Percentiles rank a stretch among this genome's conserved stretches.
These are phyloP conservation scores for Nyleta sp. DNA, from an alignment of 2,888 invertebrate genomes.

Conservation along the genomic window DNA sequence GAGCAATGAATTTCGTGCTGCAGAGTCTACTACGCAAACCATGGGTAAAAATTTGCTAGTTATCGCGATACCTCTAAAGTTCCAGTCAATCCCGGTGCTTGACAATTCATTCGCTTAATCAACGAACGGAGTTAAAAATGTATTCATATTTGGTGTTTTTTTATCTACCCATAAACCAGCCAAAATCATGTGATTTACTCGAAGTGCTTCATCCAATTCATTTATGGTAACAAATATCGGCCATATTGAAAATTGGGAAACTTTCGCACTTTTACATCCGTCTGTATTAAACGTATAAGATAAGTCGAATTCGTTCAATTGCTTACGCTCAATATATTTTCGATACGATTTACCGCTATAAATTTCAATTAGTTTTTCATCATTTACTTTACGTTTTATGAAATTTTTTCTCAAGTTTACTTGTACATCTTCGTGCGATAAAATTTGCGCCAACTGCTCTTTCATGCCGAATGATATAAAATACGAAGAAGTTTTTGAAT, in stretches of 20 bases:
- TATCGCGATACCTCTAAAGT: slow-evolving; percentile 16
- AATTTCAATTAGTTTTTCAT: slow-evolving; percentile 8
- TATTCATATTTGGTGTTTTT: slow-evolving; percentile 51
- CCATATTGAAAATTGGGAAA: slow-evolving; percentile 36
- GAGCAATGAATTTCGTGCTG: slow-evolving; percentile 29
- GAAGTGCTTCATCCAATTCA: slow-evolving; percentile 54
- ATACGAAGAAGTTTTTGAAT: not conserved
- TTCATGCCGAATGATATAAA: slow-evolving; percentile 3
- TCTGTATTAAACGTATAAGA: slow-evolving; percentile 59
- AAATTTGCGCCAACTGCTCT: not conserved
- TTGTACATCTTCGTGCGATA: slow-evolving; percentile 4
- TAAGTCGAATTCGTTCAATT: slow-evolving; percentile 18
- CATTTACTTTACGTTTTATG: not conserved
- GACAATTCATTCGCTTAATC: slow-evolving; percentile 59
- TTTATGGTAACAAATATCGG: slow-evolving; percentile 51
- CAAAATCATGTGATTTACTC: slow-evolving; percentile 50
- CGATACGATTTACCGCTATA: slow-evolving; percentile 8
- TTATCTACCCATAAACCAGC: slow-evolving; percentile 58
- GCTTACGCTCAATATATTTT: slow-evolving; percentile 6
- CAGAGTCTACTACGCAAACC: slow-evolving; percentile 47
- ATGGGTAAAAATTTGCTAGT: slow-evolving; percentile 50
- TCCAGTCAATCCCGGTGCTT: slow-evolving; percentile 46
- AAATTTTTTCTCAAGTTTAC: slow-evolving; percentile 9
- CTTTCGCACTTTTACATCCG: slow-evolving; percentile 44
- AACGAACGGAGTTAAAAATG: slow-evolving; percentile 50